Evolutionary conservation across 1,140 invertebrate species (phyloP).

Genomic region (Trichogramma pretiosum): DNA sequence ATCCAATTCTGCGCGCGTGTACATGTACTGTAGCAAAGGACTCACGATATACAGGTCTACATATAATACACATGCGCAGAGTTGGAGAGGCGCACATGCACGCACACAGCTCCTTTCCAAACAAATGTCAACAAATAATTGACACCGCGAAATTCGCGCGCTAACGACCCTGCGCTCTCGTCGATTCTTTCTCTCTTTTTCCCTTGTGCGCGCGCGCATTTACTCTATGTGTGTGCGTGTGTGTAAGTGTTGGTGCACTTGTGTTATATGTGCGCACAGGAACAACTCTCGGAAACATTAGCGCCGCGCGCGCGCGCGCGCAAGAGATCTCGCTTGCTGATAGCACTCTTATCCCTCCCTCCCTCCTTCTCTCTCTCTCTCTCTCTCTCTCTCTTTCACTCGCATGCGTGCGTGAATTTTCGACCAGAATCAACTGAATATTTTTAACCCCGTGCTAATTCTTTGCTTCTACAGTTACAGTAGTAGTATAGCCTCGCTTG

Average conservation of each 20-base stretch:
- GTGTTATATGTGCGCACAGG: too few species aligned
- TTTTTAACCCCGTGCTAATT: too few species aligned
- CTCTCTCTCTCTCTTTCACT: not conserved
- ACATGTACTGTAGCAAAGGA: too few species aligned
- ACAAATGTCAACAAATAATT: not conserved
- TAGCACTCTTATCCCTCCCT: not conserved
- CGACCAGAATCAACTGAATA: too few species aligned
- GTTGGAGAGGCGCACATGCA: too few species aligned
- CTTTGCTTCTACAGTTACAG: too few species aligned
- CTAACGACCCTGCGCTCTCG: not conserved
- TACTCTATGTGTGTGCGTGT: not conserved
- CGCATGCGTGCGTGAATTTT: too few species aligned
- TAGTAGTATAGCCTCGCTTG: too few species aligned
- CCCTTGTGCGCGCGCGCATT: not conserved
- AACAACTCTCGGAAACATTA: not conserved
- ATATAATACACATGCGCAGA: too few species aligned
- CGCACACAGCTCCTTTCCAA: not conserved
- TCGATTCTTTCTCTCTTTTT: slow-evolving; percentile 13
- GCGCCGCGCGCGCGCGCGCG: not conserved
- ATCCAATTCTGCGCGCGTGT: too few species aligned
- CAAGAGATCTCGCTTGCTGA: not conserved
- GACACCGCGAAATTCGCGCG: not conserved
- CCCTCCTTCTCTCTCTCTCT: not conserved
- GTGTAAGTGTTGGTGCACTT: too few species aligned
- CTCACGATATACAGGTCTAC: too few species aligned